These are phyloP conservation scores for Bos indicus DNA, from an alignment of 2,113 vertebrate species.

Conservation along the genomic window DNA sequence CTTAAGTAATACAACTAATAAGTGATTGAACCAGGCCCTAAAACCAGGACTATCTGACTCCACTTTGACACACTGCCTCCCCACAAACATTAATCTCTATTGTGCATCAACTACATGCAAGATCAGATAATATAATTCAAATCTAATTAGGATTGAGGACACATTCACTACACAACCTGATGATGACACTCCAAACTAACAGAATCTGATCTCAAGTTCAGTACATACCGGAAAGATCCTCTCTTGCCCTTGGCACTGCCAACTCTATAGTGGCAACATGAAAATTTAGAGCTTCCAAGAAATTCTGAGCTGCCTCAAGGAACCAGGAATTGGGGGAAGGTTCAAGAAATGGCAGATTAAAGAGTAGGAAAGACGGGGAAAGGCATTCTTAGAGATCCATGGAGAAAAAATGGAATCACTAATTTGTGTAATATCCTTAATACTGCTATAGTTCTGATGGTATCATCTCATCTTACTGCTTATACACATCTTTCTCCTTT, in stretches of 20 bases:
- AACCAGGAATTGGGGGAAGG: background rate
- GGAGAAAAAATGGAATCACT: background rate
- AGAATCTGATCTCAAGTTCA: background rate
- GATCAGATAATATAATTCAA: background rate
- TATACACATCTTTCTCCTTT: background rate
- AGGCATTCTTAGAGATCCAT: background rate
- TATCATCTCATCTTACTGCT: background rate
- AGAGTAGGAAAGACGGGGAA: background rate
- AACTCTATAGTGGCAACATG: background rate
- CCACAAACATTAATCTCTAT: background rate
- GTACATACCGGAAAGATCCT: background rate
- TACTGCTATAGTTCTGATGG: background rate
- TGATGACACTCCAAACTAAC: background rate
- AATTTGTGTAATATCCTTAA: background rate
- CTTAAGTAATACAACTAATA: background rate
- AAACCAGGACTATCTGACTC: background rate
- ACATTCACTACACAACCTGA: background rate
- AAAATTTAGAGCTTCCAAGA: conserved; percentile 6
- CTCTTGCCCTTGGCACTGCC: background rate
- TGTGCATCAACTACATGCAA: background rate
- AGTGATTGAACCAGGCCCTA: background rate
- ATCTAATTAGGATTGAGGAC: background rate
- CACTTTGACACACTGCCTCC: background rate
- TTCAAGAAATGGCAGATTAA: background rate
- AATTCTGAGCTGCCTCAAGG: background rate